Base-by-base conservation (phyloP, 2,888 invertebrate species). In the Sinhomidia bicolor region DNA sequence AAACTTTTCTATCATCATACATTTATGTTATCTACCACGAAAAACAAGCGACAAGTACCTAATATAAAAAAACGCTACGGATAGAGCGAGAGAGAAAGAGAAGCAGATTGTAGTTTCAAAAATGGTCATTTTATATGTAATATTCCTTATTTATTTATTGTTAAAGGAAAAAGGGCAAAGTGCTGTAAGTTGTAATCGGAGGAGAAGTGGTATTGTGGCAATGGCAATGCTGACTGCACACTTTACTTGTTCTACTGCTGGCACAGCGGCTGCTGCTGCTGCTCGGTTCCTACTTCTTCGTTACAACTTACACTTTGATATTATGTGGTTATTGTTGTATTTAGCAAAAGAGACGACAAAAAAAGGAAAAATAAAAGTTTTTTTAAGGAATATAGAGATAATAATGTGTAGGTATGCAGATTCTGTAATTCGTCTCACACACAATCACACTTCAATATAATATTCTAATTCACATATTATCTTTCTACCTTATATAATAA, bases 111-210 rank as follows among this genome's bases (percentile, higher is more conserved):
- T n/a, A 51, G 51, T 51, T 51, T 51, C 51, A 51, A 51, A 83
- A 83, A 65, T 76, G 62, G 60, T 78, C 62, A n/a, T 85, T 62
- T 76, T 62, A 84, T 62, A n/a, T n/a, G n/a, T n/a, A n/a, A 74
- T 60, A 9, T 41, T 83, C 44, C 20, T 47, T 74, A 23, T 74
- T 83, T 57, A 71, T 71, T 74, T 76, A 85, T 78, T 85, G 85
- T 65, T 54, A 51, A 65, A 78, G 78, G 85, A 85, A 78, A 51
- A 65, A 74, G 62, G 44, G n/a, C 41, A 65, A 78, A 85, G 78
- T 84, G 74, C 62, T 76, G 29, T 47, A 65, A 78, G 78, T 41
- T 85, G 84, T 78, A 85, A 78, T 85, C 85, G 36, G 78, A 23
- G 32, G 62, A 78, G 26, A 26, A 14, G 47, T n/a, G n/a, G n/a